Base-by-base conservation (phyloP, 2,113 vertebrate species). In the Noturus placidus region DNA sequence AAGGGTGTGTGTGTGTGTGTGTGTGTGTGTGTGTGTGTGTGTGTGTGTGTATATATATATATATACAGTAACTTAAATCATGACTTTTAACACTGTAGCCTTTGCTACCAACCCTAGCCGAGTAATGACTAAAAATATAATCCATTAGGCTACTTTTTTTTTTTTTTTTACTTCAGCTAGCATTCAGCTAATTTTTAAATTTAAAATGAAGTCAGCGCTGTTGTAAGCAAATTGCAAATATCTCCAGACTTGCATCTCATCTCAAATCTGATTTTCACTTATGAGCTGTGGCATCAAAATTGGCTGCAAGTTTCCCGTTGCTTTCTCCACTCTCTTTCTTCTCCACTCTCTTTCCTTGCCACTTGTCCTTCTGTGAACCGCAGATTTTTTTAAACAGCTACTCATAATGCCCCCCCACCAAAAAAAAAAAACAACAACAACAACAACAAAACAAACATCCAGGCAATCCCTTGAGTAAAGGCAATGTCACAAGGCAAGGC, bases 401-500 rank as follows among this genome's bases (percentile, higher is more conserved):
- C 38, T 11, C 59, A 30, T 63, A 35, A 5, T n/a, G n/a, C n/a
- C n/a, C 46, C 46, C 46, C 46, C 38, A 3, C 3, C 3, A 42
- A 42, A 42, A 42, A 42, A 42, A 46, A 46, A 5, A 46, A 46
- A n/a, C n/a, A n/a, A n/a, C n/a, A n/a, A n/a, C n/a, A n/a, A n/a
- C n/a, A n/a, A n/a, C n/a, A n/a, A n/a, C n/a, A n/a, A n/a, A n/a
- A n/a, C n/a, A n/a, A n/a, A n/a, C n/a, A n/a, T n/a, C 42, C 42
- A 46, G 42, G 85, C 85, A 56, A 69, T 69, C 52, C 42, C 50
- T 50, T 0, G 38, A 82, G 83, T 50, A 13, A 15, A 38, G 63
- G 50, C 56, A 80, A 61, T 89, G 83, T 86, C 72, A 81, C 86
- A n/a, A 42, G 38, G 38, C 38, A 42, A 42, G 3, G 38, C 38